phyloP scores from a whole-genome alignment of 2,797 vertebrate genomes.

The Sebastes ruberrimus region DNA sequence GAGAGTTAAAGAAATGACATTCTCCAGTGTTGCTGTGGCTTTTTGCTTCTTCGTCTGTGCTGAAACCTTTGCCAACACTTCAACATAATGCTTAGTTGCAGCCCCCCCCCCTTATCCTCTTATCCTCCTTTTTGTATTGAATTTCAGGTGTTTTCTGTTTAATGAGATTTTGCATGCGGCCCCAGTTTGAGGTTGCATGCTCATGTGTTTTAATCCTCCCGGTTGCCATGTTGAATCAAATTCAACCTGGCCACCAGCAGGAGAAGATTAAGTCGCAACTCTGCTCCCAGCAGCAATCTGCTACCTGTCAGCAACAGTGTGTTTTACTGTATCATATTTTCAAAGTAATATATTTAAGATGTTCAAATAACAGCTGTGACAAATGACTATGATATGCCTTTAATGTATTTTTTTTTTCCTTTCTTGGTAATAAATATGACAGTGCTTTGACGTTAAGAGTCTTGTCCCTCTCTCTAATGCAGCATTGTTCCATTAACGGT shows the following conservation, averaged over 20 bases:
- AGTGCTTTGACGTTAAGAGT: slow-evolving; percentile 73
- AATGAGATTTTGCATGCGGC: slow-evolving; percentile 70
- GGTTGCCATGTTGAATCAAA: slow-evolving; percentile 42
- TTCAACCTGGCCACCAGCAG: slow-evolving; percentile 27
- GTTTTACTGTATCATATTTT: slow-evolving; percentile 75
- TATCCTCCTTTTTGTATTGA: slow-evolving; percentile 41
- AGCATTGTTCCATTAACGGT: slow-evolving; percentile 14
- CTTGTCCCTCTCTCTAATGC: slow-evolving; percentile 29
- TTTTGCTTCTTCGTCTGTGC: slow-evolving; percentile 63
- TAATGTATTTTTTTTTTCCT: slow-evolving; percentile 69
- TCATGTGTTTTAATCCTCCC: slow-evolving; percentile 34
- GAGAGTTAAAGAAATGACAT: slow-evolving; percentile 48
- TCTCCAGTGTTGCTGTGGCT: slow-evolving; percentile 72
- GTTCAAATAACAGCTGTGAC: slow-evolving; percentile 70
- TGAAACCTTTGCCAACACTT: slow-evolving; percentile 43
- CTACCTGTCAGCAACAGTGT: slow-evolving; percentile 62
- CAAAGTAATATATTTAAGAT: slow-evolving; percentile 71
- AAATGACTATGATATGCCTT: slow-evolving; percentile 75
- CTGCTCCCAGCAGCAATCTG: slow-evolving; percentile 40
- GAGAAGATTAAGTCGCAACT: slow-evolving; percentile 29
- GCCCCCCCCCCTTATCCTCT: slow-evolving; percentile 3
- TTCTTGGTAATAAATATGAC: slow-evolving; percentile 83
- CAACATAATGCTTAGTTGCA: slow-evolving; percentile 27
- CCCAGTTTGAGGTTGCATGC: slow-evolving; percentile 67
- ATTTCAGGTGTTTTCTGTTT: slow-evolving; percentile 63